These are phyloP conservation scores for Carapus acus DNA, from an alignment of 2,797 vertebrate species.

Conservation along the genomic window DNA sequence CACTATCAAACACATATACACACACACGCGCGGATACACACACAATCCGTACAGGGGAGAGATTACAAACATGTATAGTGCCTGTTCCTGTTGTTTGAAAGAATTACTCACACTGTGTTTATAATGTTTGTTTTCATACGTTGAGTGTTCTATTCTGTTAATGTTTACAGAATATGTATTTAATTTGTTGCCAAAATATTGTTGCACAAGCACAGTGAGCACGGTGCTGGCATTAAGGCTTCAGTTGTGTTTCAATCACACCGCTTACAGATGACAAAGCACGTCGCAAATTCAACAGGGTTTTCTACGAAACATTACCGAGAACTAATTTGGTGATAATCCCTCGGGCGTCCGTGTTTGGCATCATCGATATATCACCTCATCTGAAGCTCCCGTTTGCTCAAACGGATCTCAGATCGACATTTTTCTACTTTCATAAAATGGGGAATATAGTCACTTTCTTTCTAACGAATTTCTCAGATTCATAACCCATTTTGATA, in stretches of 20 bases:
- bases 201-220: neutral
- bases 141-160: slow-evolving; percentile 23
- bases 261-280: slow-evolving; percentile 24
- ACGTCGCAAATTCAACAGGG: slow-evolving; percentile 30
- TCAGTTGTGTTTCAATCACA: slow-evolving; percentile 24
- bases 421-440: slow-evolving; percentile 49
- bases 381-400: slow-evolving; percentile 13
- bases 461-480: slow-evolving; percentile 30
- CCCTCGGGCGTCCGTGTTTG: slow-evolving; percentile 27
- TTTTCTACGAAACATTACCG: slow-evolving; percentile 33
- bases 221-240: neutral
- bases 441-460: slow-evolving; percentile 14
- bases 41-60: slow-evolving; percentile 54
- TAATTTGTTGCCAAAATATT: slow-evolving; percentile 51
- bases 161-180: slow-evolving; percentile 29
- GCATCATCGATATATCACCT: slow-evolving; percentile 35
- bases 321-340: slow-evolving; percentile 32
- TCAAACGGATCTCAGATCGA: slow-evolving; percentile 17
- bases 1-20: slow-evolving; percentile 59
- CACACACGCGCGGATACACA: slow-evolving; percentile 59
- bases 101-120: slow-evolving; percentile 46
- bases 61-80: slow-evolving; percentile 68
- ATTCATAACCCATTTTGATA: slow-evolving; percentile 22
- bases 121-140: slow-evolving; percentile 43
- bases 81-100: slow-evolving; percentile 62